Evolutionary conservation across 1,140 invertebrate genomes (phyloP).

Genomic region (Drosophila kanapiae): DNA sequence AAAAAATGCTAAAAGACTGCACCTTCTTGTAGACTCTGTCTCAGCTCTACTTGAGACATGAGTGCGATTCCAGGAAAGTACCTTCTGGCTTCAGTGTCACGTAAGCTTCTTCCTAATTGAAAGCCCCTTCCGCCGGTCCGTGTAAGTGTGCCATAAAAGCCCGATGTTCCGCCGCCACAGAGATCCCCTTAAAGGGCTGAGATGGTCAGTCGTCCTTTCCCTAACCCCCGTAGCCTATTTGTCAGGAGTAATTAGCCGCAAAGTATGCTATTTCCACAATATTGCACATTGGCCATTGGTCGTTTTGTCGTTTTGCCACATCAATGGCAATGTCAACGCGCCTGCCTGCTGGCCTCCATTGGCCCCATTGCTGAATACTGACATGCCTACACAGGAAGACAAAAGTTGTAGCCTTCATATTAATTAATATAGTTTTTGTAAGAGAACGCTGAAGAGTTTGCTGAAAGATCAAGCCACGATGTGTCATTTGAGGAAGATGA

Average conservation of each 20-base stretch:
- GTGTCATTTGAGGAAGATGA: no score
- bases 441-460: background rate
- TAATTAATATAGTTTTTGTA: background rate
- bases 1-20: rapidly evolving
- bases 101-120: constrained; percentile 5
- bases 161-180: background rate
- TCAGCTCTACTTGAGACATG: background rate
- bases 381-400: background rate
- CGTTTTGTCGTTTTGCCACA: constrained; percentile 11
- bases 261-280: constrained; percentile 63
- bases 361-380: background rate
- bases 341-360: constrained; percentile 14
- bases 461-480: background rate
- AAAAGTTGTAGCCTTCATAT: background rate
- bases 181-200: background rate
- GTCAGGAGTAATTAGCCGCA: constrained; percentile 69
- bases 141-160: constrained; percentile 10
- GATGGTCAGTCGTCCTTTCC: background rate
- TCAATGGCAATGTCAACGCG: background rate
- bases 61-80: background rate
- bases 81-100: background rate
- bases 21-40: background rate
- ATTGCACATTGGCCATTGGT: constrained; percentile 32
- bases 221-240: constrained; percentile 27
- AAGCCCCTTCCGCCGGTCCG: background rate